Evolutionary conservation across 2,797 vertebrate genomes (phyloP).

Genomic region (Apodemus agrarius): DNA sequence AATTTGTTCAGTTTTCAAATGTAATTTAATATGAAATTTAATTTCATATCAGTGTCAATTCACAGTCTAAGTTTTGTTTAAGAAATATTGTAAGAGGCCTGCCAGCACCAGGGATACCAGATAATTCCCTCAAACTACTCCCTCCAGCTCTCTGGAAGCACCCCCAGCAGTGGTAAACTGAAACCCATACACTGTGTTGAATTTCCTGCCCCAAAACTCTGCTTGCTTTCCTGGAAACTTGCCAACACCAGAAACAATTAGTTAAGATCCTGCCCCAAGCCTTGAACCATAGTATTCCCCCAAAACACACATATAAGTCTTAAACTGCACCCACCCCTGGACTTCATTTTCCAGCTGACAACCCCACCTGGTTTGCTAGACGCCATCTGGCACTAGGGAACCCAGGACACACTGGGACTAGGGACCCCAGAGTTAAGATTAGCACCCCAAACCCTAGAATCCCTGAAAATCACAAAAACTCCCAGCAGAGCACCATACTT

Average conservation of each 20-base stretch:
- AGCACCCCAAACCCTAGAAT: too few relatives aligned
- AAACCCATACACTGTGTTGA: neutral
- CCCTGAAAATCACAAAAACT: too few relatives aligned
- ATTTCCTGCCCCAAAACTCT: neutral
- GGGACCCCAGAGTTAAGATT: too few relatives aligned
- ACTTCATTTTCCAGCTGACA: neutral
- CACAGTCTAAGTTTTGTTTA: constrained; percentile 6
- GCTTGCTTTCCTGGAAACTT: neutral
- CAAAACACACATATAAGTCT: neutral
- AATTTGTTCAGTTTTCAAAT: neutral
- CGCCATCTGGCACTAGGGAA: neutral
- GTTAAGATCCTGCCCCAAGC: neutral
- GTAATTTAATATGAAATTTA: neutral
- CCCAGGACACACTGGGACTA: neutral
- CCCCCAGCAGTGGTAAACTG: neutral
- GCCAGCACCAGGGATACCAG: neutral
- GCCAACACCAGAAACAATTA: neutral
- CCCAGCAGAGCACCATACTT: too few relatives aligned
- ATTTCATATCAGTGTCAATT: neutral
- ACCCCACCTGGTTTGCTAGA: neutral
- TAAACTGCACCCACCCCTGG: neutral
- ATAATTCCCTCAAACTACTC: neutral
- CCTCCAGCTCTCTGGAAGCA: neutral
- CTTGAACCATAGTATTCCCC: neutral
- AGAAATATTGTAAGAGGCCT: neutral